These are phyloP conservation scores for Dolomedes plantarius DNA, from an alignment of 2,888 invertebrate species.

Conservation along the genomic window DNA sequence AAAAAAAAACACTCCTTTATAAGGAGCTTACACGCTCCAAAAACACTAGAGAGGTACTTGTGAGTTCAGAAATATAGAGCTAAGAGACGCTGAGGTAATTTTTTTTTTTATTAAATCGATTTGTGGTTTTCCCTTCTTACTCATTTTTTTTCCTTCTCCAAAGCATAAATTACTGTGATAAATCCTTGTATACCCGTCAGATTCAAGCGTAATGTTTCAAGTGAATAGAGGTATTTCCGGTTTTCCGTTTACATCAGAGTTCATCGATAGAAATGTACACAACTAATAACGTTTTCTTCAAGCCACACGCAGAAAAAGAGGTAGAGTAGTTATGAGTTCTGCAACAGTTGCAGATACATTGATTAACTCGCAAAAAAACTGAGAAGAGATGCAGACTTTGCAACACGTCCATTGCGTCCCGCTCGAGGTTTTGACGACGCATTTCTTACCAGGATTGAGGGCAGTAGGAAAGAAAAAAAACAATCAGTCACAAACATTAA, in stretches of 20 bases:
- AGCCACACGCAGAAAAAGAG: constrained; percentile 47
- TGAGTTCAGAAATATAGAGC: background rate
- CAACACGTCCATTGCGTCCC: too few relatives aligned
- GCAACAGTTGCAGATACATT: constrained; percentile 15
- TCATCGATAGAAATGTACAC: constrained; percentile 48
- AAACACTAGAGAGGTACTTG: background rate
- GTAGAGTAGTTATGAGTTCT: constrained; percentile 62
- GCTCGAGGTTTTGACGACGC: too few relatives aligned
- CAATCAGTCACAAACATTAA: too few relatives aligned
- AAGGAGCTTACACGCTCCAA: background rate
- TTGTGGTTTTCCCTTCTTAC: too few relatives aligned
- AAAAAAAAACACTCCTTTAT: background rate
- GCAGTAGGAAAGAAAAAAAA: too few relatives aligned
- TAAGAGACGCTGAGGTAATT: background rate
- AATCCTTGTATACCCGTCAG: constrained; percentile 11
- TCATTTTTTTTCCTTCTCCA: too few relatives aligned
- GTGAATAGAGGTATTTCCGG: constrained; percentile 61
- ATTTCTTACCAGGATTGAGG: too few relatives aligned
- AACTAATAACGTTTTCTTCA: constrained; percentile 52
- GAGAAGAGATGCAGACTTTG: too few relatives aligned
- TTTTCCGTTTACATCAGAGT: constrained; percentile 17
- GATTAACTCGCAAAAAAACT: too few relatives aligned
- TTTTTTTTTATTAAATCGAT: background rate
- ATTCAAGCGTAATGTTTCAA: constrained; percentile 40
- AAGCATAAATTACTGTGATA: background rate